These are phyloP conservation scores for Frankliniella intonsa DNA, from an alignment of 2,888 invertebrate species.

Conservation along the genomic window DNA sequence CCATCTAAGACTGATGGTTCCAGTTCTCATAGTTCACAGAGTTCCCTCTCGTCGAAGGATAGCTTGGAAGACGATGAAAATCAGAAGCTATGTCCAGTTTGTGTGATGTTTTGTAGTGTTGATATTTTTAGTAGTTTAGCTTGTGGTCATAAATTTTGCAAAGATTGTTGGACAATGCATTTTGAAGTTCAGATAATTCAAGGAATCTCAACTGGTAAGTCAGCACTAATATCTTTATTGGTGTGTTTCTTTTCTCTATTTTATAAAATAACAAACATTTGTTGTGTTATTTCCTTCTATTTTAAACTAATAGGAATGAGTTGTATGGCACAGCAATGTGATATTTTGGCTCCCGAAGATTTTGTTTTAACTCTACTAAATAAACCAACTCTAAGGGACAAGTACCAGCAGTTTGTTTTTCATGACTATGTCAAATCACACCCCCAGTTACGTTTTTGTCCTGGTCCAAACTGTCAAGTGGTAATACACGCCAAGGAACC, in stretches of 20 bases:
- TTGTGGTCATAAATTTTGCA: conserved; percentile 92
- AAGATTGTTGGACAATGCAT: conserved; percentile 93
- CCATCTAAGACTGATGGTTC: conserved; percentile 34
- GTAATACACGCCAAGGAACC: conserved; percentile 80
- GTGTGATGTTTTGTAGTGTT: conserved; percentile 61
- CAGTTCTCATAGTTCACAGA: conserved; percentile 27
- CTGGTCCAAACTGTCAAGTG: conserved; percentile 91
- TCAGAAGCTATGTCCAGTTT: conserved; percentile 65
- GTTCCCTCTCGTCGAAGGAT: conserved; percentile 8
- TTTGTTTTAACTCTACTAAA: conserved; percentile 83
- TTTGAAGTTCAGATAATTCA: conserved; percentile 94
- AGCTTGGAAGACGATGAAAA: conserved; percentile 30
- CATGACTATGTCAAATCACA: conserved; percentile 93
- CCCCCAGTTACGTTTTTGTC: conserved; percentile 87
- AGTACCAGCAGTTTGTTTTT: conserved; percentile 94
- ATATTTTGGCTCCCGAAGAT: conserved; percentile 92
- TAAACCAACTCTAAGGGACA: conserved; percentile 77
- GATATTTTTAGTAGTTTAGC: conserved; percentile 74
- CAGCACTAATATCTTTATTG: neutral
- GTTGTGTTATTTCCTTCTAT: neutral
- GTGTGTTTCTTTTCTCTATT: neutral
- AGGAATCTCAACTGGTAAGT: conserved; percentile 63
- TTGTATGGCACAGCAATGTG: conserved; percentile 95
- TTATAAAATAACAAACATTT: neutral
- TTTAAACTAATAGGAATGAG: conserved; percentile 67